Conservation (phyloP, 2,113 vertebrate genomes). For the Cephalopholis sonnerati region DNA sequence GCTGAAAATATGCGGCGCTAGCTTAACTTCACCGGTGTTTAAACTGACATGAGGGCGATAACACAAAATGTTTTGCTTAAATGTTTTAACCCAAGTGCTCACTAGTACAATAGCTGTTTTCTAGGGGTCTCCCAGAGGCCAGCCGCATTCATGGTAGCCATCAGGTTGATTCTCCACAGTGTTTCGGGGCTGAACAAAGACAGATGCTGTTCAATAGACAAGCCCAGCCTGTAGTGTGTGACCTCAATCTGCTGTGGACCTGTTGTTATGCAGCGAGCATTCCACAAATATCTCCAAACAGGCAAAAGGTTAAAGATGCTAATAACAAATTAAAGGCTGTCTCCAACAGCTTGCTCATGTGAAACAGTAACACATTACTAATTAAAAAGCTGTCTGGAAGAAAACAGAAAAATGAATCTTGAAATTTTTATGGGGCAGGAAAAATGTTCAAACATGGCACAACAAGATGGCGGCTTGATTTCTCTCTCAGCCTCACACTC, state of each 20-base stretch:
- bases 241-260: constrained; percentile 41
- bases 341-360: constrained; percentile 12
- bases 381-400: constrained; percentile 47
- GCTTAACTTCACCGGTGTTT: background rate
- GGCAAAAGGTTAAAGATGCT: constrained; percentile 61
- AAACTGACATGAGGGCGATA: background rate
- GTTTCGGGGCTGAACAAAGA: constrained; percentile 56
- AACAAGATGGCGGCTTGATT: constrained; percentile 36
- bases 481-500: background rate
- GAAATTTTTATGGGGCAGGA: constrained; percentile 7
- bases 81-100: background rate
- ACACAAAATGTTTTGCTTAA: background rate
- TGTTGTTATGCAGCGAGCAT: constrained; percentile 49
- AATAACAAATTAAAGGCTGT: constrained; percentile 59
- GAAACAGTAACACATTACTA: constrained; percentile 47
- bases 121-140: background rate
- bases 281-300: constrained; percentile 53
- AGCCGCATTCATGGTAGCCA: constrained; percentile 4
- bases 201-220: constrained; percentile 37
- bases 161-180: constrained; percentile 36
- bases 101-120: background rate
- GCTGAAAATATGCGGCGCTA: background rate
- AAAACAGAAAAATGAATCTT: constrained; percentile 23
- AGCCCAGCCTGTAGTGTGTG: constrained; percentile 25
- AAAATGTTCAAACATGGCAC: constrained; percentile 37